A percentile compares a stretch with the other conserved stretches of the same genome.
Conservation (phyloP, 2,113 vertebrate species). For the Ptyas mucosa region DNA sequence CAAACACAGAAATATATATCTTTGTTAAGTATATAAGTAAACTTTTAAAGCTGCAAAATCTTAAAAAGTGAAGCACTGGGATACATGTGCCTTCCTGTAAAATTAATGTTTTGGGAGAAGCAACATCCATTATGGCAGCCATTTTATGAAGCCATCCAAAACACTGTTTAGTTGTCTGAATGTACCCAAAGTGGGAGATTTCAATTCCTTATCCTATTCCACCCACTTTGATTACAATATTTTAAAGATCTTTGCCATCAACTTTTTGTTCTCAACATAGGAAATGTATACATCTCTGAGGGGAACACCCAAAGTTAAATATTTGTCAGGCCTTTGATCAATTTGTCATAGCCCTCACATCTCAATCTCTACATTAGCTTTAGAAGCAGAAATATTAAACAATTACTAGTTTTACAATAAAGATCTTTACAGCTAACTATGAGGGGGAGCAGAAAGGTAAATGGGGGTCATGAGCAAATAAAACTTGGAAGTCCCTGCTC, state of each 20-base stretch:
- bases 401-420: neutral
- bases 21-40: neutral
- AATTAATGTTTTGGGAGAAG: neutral
- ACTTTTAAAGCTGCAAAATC: neutral
- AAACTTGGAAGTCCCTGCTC: neutral
- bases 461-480: neutral
- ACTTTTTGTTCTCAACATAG: neutral
- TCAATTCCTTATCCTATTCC: neutral
- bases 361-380: neutral
- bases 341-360: neutral
- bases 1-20: neutral
- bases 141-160: neutral
- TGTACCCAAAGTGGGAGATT: neutral
- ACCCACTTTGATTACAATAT: neutral
- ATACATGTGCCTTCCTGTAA: neutral
- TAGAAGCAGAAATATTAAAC: neutral
- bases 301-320: neutral
- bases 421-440: neutral
- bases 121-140: neutral
- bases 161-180: neutral
- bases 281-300: neutral
- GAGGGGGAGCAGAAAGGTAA: neutral
- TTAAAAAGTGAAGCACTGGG: neutral
- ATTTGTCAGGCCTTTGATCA: neutral
- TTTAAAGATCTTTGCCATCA: neutral